These are phyloP conservation scores for Pseudomyrmex gracilis DNA, from an alignment of 1,140 invertebrate genomes.

Conservation along the genomic window DNA sequence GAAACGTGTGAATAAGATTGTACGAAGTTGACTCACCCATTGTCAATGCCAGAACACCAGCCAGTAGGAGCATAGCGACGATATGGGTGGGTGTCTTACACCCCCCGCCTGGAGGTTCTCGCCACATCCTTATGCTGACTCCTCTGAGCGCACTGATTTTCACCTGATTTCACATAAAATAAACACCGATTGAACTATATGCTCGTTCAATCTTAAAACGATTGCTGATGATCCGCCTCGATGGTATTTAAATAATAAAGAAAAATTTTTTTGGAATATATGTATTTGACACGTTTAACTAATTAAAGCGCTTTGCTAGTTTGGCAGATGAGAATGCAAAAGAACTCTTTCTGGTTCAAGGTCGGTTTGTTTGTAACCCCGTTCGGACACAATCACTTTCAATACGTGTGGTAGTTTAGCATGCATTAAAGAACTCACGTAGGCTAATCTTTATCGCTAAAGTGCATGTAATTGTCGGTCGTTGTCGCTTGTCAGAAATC, in stretches of 20 bases:
- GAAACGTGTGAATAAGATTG: slow-evolving; percentile 39
- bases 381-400: neutral
- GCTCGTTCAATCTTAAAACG: neutral
- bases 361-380: slow-evolving; percentile 11
- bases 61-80: slow-evolving; percentile 64
- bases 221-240: slow-evolving; percentile 22
- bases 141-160: slow-evolving; percentile 70
- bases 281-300: neutral
- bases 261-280: too few species aligned
- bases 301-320: neutral
- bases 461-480: neutral
- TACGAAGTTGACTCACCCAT: slow-evolving; percentile 65
- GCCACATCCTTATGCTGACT: slow-evolving; percentile 70
- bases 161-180: slow-evolving; percentile 70
- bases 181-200: slow-evolving; percentile 53
- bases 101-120: slow-evolving; percentile 72
- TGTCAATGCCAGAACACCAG: slow-evolving; percentile 62
- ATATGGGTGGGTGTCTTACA: slow-evolving; percentile 57
- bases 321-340: slow-evolving; percentile 11
- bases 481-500: neutral
- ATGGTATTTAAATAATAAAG: neutral
- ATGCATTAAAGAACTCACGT: slow-evolving; percentile 25
- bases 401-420: slow-evolving; percentile 4
- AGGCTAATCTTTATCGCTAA: slow-evolving; percentile 7
- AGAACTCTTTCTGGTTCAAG: slow-evolving; percentile 44